phyloP scores from a whole-genome alignment of 2,888 invertebrate species.

The Mythimna ferrago region DNA sequence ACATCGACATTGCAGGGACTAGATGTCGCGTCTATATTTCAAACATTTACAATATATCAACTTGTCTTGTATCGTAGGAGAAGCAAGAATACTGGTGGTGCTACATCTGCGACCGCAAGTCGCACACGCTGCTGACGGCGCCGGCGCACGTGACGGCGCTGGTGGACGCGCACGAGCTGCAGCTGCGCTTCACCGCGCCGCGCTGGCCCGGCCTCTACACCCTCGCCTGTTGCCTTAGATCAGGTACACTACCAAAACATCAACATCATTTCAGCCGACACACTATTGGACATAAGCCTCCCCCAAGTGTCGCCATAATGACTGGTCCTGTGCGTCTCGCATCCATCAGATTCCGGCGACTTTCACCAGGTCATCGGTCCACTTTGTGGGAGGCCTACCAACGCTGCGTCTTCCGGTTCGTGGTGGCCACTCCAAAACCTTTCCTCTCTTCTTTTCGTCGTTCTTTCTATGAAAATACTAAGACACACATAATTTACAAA shows the following conservation, averaged over 20 bases:
- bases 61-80: slow-evolving; percentile 73
- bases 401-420: too few species aligned
- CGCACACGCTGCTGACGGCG: slow-evolving; percentile 96
- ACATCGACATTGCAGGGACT: not conserved
- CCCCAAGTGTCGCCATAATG: too few species aligned
- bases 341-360: too few species aligned
- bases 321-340: too few species aligned
- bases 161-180: slow-evolving; percentile 96
- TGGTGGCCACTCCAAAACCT: too few species aligned
- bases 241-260: slow-evolving; percentile 83
- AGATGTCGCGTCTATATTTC: not conserved
- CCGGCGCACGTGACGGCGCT: slow-evolving; percentile 98
- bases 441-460: too few species aligned
- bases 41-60: not conserved
- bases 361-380: too few species aligned
- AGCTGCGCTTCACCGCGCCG: slow-evolving; percentile 99
- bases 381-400: too few species aligned
- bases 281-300: too few species aligned
- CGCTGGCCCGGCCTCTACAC: slow-evolving; percentile 97
- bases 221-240: slow-evolving; percentile 97
- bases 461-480: too few species aligned
- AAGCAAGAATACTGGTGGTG: slow-evolving; percentile 99
- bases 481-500: too few species aligned
- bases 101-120: slow-evolving; percentile 98
- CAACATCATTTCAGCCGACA: too few species aligned